Base-by-base conservation (phyloP, 2,888 invertebrate species). In the Cephus spinipes region DNA sequence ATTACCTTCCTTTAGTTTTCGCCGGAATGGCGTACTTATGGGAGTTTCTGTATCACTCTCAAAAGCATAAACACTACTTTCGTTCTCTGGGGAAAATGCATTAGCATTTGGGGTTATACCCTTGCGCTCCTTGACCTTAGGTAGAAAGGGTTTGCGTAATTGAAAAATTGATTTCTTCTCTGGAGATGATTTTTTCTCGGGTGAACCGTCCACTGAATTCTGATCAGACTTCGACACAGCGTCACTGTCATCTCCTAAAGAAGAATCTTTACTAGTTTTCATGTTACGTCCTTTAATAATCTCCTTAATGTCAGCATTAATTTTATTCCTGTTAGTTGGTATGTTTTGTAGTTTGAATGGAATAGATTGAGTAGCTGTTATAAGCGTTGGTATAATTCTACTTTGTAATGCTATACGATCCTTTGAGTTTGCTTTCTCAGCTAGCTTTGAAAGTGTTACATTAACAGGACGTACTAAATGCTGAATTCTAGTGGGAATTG, bases 41-140 rank as follows among this genome's bases (percentile, higher is more conserved):
- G 92, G 92, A 31, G 93, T 92, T 79, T 95, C 95, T 40, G 93
- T 93, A 73, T 95, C 95, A 81, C 94, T 94, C 82, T 95, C 95
- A 87, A 95, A 95, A 3, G 95, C 95, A 85, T 95, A 95, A 30
- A 95, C 94, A 79, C 95, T 95, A 80, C 94, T 94, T 87, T 95
- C 95, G 86, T 95, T 95, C 83, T 94, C 94, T 0, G 94, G 94
- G 0, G 94, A 95, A 89, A 95, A 95, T 0, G 95, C 95, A 85
- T 92, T 94, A 4, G 93, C 91, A 84, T 92, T 93, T 1, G 92
- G 92, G 34, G 90, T 87, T 31, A 85, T 86, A 36, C 88, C 88
- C 77, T 90, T 92, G 74, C 93, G 92, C 81, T 93, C 92, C 82
- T 94, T 94, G 11, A 92, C 92, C 82, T 92, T 93, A 73, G 94